Percentiles rank a stretch among this genome's conserved stretches.
Evolutionary conservation across 2,113 vertebrate species (phyloP).

Genomic region (Motacilla alba): DNA sequence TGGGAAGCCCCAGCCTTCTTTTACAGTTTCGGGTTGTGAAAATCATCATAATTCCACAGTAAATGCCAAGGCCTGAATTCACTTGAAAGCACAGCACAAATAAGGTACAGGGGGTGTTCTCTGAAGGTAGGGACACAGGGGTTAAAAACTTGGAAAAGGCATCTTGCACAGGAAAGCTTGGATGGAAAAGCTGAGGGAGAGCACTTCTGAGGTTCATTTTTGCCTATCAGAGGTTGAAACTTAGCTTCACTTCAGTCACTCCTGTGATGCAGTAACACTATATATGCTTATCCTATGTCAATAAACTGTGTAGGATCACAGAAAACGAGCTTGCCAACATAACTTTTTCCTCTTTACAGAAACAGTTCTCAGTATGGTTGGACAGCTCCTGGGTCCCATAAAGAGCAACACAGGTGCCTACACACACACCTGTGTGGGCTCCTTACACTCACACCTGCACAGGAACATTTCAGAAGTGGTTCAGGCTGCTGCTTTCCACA

Average conservation of each 20-base stretch:
- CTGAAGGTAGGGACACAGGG: neutral
- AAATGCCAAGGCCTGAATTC: neutral
- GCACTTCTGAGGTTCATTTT: neutral
- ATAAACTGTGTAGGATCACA: neutral
- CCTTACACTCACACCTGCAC: rapidly evolving
- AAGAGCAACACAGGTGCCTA: rapidly evolving
- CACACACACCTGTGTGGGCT: neutral
- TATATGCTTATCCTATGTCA: neutral
- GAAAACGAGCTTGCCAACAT: neutral
- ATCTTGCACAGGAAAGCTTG: neutral
- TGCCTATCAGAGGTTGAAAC: neutral
- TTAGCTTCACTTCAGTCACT: neutral
- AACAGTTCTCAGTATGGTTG: neutral
- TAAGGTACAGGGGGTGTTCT: rapidly evolving
- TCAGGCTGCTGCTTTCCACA: rapidly evolving
- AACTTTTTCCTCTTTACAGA: neutral
- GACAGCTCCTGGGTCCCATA: neutral
- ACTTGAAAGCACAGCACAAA: neutral
- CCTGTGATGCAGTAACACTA: neutral
- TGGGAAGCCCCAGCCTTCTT: neutral
- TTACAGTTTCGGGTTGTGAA: neutral
- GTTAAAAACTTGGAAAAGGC: neutral
- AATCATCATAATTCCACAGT: neutral
- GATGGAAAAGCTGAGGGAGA: neutral
- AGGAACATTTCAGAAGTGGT: neutral